phyloP scores from a whole-genome alignment of 2,797 vertebrate species.

The Myiotriccus ornatus region DNA sequence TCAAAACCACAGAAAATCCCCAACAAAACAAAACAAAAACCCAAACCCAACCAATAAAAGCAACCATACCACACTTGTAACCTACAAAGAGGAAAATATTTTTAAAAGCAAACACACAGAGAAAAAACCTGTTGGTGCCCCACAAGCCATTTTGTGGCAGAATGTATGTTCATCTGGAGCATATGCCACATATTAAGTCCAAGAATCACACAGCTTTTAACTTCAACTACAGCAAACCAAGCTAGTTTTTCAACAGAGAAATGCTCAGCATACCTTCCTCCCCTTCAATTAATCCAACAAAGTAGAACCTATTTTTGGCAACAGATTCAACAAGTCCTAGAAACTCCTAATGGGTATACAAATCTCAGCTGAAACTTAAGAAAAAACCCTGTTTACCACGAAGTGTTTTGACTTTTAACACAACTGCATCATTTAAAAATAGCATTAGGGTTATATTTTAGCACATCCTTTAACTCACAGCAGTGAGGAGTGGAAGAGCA shows the following conservation, averaged over 20 bases:
- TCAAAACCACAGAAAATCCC: neutral
- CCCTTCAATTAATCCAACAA: neutral
- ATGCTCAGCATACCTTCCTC: neutral
- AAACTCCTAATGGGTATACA: neutral
- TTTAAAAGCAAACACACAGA: neutral
- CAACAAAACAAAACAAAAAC: neutral
- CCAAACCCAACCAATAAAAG: neutral
- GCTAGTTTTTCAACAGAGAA: neutral
- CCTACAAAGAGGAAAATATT: neutral
- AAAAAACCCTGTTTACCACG: neutral
- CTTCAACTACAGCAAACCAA: neutral
- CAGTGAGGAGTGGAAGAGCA: neutral
- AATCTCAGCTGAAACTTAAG: neutral
- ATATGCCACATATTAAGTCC: accelerated
- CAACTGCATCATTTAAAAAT: neutral
- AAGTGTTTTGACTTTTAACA: neutral
- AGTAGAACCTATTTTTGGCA: neutral
- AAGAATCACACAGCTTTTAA: neutral
- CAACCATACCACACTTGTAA: neutral
- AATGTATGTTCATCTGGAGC: neutral
- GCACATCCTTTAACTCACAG: neutral
- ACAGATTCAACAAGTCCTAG: neutral
- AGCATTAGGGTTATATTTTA: neutral
- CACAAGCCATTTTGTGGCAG: neutral
- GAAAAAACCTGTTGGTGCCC: neutral